phyloP scores from a whole-genome alignment of 2,113 vertebrate species.

The Willisornis vidua region DNA sequence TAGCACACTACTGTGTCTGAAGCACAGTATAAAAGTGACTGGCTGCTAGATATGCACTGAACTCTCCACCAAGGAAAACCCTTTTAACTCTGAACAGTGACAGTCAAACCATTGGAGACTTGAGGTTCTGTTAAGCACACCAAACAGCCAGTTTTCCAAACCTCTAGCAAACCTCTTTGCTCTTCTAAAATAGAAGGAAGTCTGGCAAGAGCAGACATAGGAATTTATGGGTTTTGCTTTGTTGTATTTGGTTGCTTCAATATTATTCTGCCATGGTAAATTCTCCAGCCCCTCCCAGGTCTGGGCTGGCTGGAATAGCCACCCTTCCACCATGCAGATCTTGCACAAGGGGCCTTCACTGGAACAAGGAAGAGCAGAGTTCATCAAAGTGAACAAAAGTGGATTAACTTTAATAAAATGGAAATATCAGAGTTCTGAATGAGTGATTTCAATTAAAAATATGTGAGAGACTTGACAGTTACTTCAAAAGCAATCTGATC shows the following conservation, averaged over 20 bases:
- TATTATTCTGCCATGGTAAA: neutral
- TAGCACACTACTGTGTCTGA: neutral
- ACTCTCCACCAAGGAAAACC: neutral
- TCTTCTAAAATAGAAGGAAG: neutral
- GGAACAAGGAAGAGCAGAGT: neutral
- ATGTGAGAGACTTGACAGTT: neutral
- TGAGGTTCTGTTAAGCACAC: neutral
- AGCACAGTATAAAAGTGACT: neutral
- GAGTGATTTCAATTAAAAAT: slow-evolving; percentile 7
- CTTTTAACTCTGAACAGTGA: neutral
- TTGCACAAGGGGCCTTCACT: neutral
- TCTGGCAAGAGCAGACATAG: neutral
- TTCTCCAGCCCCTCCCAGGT: neutral
- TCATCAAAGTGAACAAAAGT: neutral
- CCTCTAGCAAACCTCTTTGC: neutral
- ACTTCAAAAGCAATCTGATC: neutral
- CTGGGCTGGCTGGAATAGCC: neutral
- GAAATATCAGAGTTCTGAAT: neutral
- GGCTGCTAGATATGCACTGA: neutral
- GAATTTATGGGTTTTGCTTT: neutral
- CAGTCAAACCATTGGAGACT: neutral
- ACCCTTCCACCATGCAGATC: neutral
- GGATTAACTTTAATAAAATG: neutral
- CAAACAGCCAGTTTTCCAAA: neutral
- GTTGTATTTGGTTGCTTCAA: neutral